Conservation (phyloP, 2,888 invertebrate genomes). For the Spilosoma lubricipeda region DNA sequence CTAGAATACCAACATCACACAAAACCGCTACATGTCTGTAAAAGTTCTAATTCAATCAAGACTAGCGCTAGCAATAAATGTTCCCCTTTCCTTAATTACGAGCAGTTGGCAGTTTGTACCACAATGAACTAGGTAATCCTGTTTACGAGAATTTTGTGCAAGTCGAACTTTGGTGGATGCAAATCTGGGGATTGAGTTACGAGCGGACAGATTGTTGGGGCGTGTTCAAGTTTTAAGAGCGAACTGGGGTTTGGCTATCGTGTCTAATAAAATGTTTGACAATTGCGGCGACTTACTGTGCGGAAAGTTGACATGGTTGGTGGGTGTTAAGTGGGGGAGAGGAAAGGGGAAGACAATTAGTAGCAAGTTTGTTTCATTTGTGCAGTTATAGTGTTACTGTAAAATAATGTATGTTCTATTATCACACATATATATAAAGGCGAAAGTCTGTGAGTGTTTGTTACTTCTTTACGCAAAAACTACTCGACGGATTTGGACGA, state of each 20-base stretch:
- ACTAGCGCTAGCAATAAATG: conserved; percentile 54
- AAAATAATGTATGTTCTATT: neutral
- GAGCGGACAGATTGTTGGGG: conserved; percentile 28
- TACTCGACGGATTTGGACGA: too few relatives aligned
- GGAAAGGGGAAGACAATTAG: neutral
- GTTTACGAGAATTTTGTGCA: conserved; percentile 65
- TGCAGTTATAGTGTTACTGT: neutral
- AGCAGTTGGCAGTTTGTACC: conserved; percentile 55
- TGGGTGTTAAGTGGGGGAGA: neutral
- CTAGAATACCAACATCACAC: neutral
- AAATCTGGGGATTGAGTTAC: conserved; percentile 51
- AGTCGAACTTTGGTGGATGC: conserved; percentile 60
- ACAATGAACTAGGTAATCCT: conserved; percentile 69
- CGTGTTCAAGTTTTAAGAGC: conserved; percentile 29
- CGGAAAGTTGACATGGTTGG: neutral
- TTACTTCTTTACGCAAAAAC: too few relatives aligned
- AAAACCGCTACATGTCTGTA: conserved; percentile 25
- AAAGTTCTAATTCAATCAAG: conserved; percentile 57
- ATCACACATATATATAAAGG: too few relatives aligned
- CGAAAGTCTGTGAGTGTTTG: too few relatives aligned
- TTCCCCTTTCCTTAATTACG: conserved; percentile 64
- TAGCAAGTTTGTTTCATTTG: neutral
- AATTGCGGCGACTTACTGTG: conserved; percentile 5
- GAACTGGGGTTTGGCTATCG: neutral
- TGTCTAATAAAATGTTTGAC: conserved; percentile 8